These are phyloP conservation scores for Tor tambroides DNA, from an alignment of 2,113 vertebrate species.

Conservation along the genomic window DNA sequence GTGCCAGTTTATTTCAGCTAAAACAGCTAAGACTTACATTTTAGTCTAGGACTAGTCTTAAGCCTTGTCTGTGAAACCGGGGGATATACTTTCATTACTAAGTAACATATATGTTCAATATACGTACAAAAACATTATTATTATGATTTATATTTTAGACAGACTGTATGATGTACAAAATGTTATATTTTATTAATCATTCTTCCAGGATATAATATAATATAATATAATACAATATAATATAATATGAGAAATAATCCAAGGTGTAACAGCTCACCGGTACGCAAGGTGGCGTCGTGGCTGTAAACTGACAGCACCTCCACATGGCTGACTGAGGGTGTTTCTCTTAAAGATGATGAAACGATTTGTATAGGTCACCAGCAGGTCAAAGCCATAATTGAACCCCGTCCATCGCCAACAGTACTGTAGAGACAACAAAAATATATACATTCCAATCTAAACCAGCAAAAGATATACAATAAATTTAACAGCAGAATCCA, in stretches of 20 bases:
- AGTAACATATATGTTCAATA: no score
- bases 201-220: no score
- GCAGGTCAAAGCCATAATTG: conserved; percentile 94
- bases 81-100: no score
- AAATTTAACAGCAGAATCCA: neutral
- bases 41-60: no score
- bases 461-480: neutral
- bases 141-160: no score
- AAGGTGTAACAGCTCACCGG: conserved; percentile 75
- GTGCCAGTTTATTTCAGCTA: no score
- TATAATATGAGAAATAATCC: neutral
- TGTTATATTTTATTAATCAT: no score
- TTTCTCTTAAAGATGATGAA: conserved; percentile 97
- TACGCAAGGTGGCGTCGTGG: conserved; percentile 89
- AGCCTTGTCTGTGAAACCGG: no score
- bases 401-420: conserved; percentile 99
- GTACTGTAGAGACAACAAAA: conserved; percentile 77
- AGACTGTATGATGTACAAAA: no score
- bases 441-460: neutral
- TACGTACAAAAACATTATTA: no score
- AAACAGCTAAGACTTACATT: no score
- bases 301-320: conserved; percentile 91
- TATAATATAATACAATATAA: no score
- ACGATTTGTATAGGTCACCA: conserved; percentile 94
- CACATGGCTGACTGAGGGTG: conserved; percentile 92